Conservation (phyloP, 2,888 invertebrate genomes). For the Prenolepis imparis region DNA sequence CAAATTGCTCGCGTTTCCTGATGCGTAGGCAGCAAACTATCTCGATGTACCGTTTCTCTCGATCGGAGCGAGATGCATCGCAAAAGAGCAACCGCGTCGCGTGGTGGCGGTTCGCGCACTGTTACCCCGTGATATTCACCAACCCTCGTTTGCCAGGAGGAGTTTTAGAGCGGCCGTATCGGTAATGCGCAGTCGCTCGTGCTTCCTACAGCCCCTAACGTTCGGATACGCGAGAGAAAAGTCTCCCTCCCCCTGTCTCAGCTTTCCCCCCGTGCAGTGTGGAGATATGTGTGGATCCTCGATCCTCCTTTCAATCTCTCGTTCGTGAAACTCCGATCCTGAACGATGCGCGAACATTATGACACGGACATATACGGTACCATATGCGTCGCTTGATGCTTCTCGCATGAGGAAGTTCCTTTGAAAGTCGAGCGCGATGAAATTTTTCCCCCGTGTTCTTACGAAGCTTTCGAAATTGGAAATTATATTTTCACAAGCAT, state of each 20-base stretch:
- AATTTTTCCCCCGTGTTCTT: neutral
- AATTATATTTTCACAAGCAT: neutral
- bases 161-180: conserved; percentile 62
- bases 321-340: neutral
- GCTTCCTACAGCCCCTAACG: conserved; percentile 41
- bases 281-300: neutral
- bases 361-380: conserved; percentile 5
- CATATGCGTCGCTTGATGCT: neutral
- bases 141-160: conserved; percentile 72
- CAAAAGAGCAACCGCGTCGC: conserved; percentile 81
- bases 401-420: neutral
- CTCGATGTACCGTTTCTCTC: conserved; percentile 10
- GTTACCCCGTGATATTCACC: conserved; percentile 73
- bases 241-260: neutral
- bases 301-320: conserved; percentile 39
- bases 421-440: neutral
- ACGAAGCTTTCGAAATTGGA: too few relatives aligned
- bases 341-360: neutral
- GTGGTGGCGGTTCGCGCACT: conserved; percentile 84
- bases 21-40: conserved; percentile 19
- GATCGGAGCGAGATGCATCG: conserved; percentile 28
- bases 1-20: neutral
- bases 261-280: conserved; percentile 8
- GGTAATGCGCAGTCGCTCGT: conserved; percentile 69
- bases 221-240: neutral